Evolutionary conservation across 2,888 invertebrate genomes (phyloP), one percentile per base, ranked within the genome.

Genomic region (Volucella bombylans): DNA sequence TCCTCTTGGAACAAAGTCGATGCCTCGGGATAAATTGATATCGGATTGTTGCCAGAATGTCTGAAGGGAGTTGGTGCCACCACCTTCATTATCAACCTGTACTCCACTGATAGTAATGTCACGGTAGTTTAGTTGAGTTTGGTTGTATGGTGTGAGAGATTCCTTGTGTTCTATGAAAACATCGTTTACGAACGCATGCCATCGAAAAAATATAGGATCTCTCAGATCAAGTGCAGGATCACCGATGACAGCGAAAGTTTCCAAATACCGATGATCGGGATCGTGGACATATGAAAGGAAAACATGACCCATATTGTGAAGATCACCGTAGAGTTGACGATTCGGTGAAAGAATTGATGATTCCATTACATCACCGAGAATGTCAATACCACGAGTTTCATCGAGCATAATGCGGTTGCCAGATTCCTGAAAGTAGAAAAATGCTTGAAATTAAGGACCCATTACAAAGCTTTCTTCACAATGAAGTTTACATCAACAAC

Each of bases 221-320:
- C 96, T 92, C 96, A 96, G 96, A 0, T 96, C 95, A 0, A 96
- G 96, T 0, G 95, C 94, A 0, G 95, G 94, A 89, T 96, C 96
- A 0, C 96, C 96, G 94, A 96, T 96, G 45, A 96, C 94, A 41
- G 95, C 94, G 89, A 95, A 95, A 72, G 94, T 93, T 92, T 96
- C 96, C 95, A 96, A 88, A 77, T 83, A 87, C 9, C 88, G 87
- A 88, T 94, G 94, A 89, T 96, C 96, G 0, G 96, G 96, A 90
- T 96, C 96, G 89, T 96, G 96, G 2, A 94, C 92, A 89, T 94
- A 95, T 0, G 95, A 94, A 74, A 96, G 93, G 88, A 95, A 93
- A n/a, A 95, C 94, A 89, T 96, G 96, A 0, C 96, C 96, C 92
- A 95, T 93, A 91, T 96, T 96, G 91, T 96, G 96, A 39, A 96